A percentile compares a stretch with the other conserved stretches of the same genome.
Conservation (phyloP, 2,888 invertebrate genomes). For the Thecocarcelia acutangulata region DNA sequence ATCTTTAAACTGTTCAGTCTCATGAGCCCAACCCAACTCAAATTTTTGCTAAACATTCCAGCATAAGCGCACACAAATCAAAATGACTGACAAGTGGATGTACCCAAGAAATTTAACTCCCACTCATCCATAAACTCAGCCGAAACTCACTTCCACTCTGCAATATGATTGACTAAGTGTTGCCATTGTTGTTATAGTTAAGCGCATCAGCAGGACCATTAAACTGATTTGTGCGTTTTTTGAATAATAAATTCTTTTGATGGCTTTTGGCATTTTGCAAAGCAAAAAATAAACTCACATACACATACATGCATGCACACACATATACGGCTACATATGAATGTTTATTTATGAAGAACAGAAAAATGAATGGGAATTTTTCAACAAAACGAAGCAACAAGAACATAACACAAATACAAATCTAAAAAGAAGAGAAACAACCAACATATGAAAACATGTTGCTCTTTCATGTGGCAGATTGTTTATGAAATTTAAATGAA, state of each 20-base stretch:
- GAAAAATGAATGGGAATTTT: too few species aligned
- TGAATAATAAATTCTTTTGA: conserved; percentile 67
- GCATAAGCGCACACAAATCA: conserved; percentile 28
- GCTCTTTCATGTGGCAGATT: background rate
- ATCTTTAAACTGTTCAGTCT: too few species aligned
- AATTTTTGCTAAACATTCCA: conserved; percentile 28
- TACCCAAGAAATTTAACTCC: conserved; percentile 17
- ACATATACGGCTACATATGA: background rate
- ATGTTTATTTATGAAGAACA: background rate
- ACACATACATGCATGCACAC: conserved; percentile 7
- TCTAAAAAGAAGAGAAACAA: too few species aligned
- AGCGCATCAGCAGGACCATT: conserved; percentile 64
- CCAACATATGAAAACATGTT: background rate
- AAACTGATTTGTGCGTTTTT: conserved; percentile 70
- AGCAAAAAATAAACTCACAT: conserved; percentile 28
- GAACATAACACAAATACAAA: too few species aligned
- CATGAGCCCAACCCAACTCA: too few species aligned
- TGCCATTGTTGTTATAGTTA: conserved; percentile 54
- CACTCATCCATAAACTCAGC: conserved; percentile 18
- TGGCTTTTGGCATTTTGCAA: conserved; percentile 54
- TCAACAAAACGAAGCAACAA: too few species aligned
- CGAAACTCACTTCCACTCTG: conserved; percentile 1
- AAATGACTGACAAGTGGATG: conserved; percentile 23
- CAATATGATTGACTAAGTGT: conserved; percentile 56
- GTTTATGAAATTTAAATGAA: background rate